A percentile compares a stretch with the other conserved stretches of the same genome.
Conservation (phyloP, 2,113 vertebrate genomes). For the Ophiodon elongatus region DNA sequence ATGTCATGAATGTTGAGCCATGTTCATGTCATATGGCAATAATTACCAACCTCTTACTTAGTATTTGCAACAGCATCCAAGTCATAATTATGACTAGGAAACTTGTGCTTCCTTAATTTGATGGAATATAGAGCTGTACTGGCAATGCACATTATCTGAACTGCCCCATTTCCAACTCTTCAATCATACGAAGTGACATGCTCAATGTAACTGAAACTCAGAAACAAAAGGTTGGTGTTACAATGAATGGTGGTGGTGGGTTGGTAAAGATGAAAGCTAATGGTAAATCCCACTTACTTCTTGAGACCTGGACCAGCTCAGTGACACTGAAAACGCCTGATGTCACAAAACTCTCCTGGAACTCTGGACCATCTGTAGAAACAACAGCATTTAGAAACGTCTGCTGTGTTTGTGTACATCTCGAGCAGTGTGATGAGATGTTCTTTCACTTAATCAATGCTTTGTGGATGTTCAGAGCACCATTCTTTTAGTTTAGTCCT, state of each 20-base stretch:
- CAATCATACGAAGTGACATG: not conserved
- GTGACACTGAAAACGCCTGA: slow-evolving; percentile 99
- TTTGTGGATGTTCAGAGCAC: not conserved
- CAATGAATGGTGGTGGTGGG: not conserved
- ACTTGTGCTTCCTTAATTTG: not conserved
- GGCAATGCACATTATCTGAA: too few relatives aligned
- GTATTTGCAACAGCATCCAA: not conserved
- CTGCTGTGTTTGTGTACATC: not conserved
- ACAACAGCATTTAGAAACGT: slow-evolving; percentile 24
- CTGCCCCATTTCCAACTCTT: not conserved
- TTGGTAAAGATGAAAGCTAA: not conserved
- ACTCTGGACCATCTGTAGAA: slow-evolving; percentile 92
- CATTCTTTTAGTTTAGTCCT: not conserved
- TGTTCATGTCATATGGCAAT: not conserved
- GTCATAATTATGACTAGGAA: not conserved
- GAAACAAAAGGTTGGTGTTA: not conserved
- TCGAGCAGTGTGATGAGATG: not conserved
- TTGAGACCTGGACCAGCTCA: slow-evolving; percentile 96
- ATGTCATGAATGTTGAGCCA: not conserved
- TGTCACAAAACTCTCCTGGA: slow-evolving; percentile 96
- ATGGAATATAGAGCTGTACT: not conserved
- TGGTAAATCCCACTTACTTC: slow-evolving; percentile 87
- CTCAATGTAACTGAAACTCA: not conserved
- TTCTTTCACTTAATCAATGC: not conserved
- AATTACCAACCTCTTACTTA: not conserved